Evolutionary conservation across 35 echinoderm and acorn worm genomes (phyloP).

Genomic region (Apostichopus parvimensis): DNA sequence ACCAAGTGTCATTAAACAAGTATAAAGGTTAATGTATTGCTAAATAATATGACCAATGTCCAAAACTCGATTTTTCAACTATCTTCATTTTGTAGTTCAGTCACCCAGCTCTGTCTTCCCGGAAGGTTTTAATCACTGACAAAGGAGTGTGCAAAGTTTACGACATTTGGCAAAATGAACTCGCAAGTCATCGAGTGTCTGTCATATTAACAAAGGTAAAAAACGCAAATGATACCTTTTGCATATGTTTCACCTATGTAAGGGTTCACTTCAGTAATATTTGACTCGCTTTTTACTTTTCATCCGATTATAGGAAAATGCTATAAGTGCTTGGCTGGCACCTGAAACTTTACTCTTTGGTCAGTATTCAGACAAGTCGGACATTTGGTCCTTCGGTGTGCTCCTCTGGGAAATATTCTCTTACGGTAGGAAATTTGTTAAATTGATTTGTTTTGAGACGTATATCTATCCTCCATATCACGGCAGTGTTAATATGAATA

Average conservation of each 20-base stretch:
- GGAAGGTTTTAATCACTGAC: neutral
- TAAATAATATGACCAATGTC: too few species aligned
- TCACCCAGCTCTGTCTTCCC: neutral
- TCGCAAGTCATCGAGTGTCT: neutral
- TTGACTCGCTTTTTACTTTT: too few species aligned
- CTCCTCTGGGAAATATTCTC: neutral
- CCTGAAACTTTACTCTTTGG: neutral
- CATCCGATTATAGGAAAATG: too few species aligned
- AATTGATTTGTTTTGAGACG: too few species aligned
- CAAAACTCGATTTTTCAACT: too few species aligned
- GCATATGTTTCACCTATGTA: too few species aligned
- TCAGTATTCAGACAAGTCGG: neutral
- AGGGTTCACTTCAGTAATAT: too few species aligned
- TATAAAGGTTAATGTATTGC: neutral
- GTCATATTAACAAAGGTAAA: neutral
- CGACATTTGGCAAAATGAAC: neutral
- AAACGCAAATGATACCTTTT: too few species aligned
- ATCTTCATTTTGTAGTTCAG: neutral
- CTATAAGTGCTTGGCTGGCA: neutral
- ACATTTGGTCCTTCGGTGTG: conserved; percentile 5
- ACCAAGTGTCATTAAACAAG: too few species aligned
- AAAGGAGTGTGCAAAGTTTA: neutral
- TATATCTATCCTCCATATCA: too few species aligned
- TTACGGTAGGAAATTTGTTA: neutral
- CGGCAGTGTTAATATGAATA: too few species aligned